Evolutionary conservation across 1,140 invertebrate genomes (phyloP).

Genomic region (Argopecten irradians): DNA sequence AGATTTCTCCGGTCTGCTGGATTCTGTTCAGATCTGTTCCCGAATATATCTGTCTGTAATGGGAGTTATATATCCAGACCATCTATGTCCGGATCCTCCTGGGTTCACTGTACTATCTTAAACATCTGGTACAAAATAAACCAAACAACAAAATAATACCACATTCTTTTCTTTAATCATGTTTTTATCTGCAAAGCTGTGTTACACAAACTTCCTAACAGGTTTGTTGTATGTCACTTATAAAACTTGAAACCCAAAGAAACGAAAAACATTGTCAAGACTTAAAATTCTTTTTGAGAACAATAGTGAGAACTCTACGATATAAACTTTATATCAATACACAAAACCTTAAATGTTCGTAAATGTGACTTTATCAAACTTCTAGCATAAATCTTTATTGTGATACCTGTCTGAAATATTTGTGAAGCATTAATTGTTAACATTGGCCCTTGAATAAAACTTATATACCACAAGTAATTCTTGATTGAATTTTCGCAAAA

Average conservation of each 20-base stretch:
- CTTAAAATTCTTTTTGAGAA: neutral
- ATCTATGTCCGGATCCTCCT: too few species aligned
- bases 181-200: neutral
- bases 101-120: too few species aligned
- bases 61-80: too few species aligned
- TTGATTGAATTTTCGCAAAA: conserved; percentile 23
- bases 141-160: neutral
- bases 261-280: neutral
- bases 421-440: neutral
- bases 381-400: neutral
- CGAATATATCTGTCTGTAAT: too few species aligned
- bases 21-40: too few species aligned
- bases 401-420: neutral
- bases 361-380: neutral
- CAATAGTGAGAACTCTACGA: neutral
- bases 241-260: neutral
- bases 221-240: neutral
- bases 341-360: too few species aligned
- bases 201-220: neutral
- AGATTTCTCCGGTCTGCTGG: too few species aligned
- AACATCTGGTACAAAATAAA: neutral
- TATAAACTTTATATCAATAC: neutral
- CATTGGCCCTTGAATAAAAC: neutral
- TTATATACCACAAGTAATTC: neutral
- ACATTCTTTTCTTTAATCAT: neutral